Evolutionary conservation across 2,888 invertebrate species (phyloP).

Genomic region (Neria commutata): DNA sequence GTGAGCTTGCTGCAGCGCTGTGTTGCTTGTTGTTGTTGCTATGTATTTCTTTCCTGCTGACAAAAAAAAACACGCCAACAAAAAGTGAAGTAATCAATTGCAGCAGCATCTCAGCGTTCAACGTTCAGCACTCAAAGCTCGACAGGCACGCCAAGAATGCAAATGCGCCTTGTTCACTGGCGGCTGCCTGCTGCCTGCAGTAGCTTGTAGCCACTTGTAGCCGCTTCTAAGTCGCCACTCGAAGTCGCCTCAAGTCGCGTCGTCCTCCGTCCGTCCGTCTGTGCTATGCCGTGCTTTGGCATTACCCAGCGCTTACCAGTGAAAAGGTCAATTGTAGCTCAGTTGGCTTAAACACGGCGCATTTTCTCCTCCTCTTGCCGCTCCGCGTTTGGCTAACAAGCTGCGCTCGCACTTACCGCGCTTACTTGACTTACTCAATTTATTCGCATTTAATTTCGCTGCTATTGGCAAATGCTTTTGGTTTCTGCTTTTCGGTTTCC

Average conservation of each 20-base stretch:
- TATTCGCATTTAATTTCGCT: constrained; percentile 45
- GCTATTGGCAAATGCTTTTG: constrained; percentile 45
- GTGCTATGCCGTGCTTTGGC: background rate
- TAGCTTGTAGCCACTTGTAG: background rate
- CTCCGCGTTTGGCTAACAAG: constrained; percentile 34
- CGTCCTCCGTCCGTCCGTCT: background rate
- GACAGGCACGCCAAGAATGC: background rate
- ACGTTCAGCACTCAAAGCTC: no score
- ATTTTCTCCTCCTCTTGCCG: background rate
- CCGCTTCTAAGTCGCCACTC: background rate
- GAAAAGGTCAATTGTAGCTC: constrained; percentile 41
- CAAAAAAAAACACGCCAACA: no score
- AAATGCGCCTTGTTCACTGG: background rate
- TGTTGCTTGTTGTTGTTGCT: no score
- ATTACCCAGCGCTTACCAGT: constrained; percentile 26
- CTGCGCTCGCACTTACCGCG: constrained; percentile 30
- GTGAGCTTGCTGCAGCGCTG: no score
- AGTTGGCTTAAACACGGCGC: background rate
- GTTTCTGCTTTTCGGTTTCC: constrained; percentile 18
- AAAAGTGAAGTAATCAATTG: no score
- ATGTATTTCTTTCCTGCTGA: no score
- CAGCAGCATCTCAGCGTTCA: no score
- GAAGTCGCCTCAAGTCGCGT: no score
- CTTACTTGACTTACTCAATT: constrained; percentile 38
- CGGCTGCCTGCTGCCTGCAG: background rate